Evolutionary conservation across 2,797 vertebrate genomes (phyloP), one percentile per base, ranked within the genome.

Genomic region (Lagocephalus sceleratus): DNA sequence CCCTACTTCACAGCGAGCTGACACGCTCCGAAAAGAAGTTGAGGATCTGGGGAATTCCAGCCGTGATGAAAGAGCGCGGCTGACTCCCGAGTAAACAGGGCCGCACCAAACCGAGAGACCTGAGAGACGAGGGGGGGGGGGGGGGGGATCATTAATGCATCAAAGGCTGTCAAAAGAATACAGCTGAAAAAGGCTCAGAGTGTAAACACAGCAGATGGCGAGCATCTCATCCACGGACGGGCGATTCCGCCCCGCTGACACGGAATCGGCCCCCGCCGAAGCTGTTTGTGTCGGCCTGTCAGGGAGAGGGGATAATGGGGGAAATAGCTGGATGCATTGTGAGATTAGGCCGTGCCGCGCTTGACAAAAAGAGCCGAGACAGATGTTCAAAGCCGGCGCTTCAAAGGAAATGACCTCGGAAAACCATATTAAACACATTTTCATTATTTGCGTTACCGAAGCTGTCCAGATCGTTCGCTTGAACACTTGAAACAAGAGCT

Each of bases 121-220:
- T 50, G 1, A 49, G 78, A 76, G 82, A 80, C 62, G 17, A 41
- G 44, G 76, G 74, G 43, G 44, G 76, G 74, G 81, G 75, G 59
- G 21, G 70, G 47, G 21, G 70, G 46, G 76, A 84, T 82, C 79
- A 83, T 82, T 66, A 83, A 78, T 73, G 81, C 75, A 81, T 82
- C 78, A 81, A 78, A 85, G 75, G 20, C 75, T 82, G 73, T 82
- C 75, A 73, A 67, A 81, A 74, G 60, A 78, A 68, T 68, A 78
- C 55, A 40, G 55, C 60, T 50, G 43, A 47, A 35, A 66, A 59
- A 63, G 72, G 71, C 43, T 75, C 54, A 63, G 68, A 76, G 68
- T 81, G 65, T 78, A 81, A 83, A 83, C 76, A 81, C 64, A 64
- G 75, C 75, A 81, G 80, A 84, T 73, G 82, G 72, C 3, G 47